Conservation (phyloP, 2,888 invertebrate species). For the Caenorhabditis sulstoni region DNA sequence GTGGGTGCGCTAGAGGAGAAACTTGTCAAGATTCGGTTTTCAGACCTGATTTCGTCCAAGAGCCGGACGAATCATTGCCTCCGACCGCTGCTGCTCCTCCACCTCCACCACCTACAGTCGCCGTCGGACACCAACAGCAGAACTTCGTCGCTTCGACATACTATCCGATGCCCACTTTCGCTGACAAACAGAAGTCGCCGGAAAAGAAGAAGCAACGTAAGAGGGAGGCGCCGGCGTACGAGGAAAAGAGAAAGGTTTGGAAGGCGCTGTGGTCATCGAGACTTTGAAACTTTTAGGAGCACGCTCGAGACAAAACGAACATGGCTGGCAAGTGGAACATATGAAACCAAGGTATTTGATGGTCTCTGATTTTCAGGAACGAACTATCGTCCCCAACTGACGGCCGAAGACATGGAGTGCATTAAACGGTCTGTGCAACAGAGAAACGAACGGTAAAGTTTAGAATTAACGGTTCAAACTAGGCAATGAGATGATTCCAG, state of each 20-base stretch:
- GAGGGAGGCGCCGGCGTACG: slow-evolving; percentile 7
- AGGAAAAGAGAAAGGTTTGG: slow-evolving; percentile 23
- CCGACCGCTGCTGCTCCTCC: no score
- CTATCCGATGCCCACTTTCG: slow-evolving; percentile 42
- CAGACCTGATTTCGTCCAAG: no score
- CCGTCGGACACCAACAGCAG: slow-evolving; percentile 22
- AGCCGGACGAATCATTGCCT: no score
- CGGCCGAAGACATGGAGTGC: slow-evolving; percentile 52
- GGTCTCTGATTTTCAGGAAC: slow-evolving; percentile 48
- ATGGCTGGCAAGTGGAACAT: slow-evolving; percentile 19
- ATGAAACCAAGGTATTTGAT: slow-evolving; percentile 12
- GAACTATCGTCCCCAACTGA: slow-evolving; percentile 50
- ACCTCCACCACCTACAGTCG: not conserved
- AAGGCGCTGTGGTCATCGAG: not conserved
- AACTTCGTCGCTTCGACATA: slow-evolving; percentile 32
- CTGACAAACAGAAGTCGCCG: slow-evolving; percentile 41
- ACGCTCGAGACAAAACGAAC: slow-evolving; percentile 16
- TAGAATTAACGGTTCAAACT: slow-evolving; percentile 31
- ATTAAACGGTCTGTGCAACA: slow-evolving; percentile 54
- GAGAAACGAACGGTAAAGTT: slow-evolving; percentile 54
- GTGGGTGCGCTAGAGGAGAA: no score
- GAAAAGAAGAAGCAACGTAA: slow-evolving; percentile 33
- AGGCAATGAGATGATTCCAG: slow-evolving; percentile 23
- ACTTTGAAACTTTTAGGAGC: not conserved
- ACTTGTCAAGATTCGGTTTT: no score